Percentiles rank a stretch among this genome's conserved stretches.
These are phyloP conservation scores for Festucalex cinctus DNA, from an alignment of 2,113 vertebrate genomes.

Conservation along the genomic window DNA sequence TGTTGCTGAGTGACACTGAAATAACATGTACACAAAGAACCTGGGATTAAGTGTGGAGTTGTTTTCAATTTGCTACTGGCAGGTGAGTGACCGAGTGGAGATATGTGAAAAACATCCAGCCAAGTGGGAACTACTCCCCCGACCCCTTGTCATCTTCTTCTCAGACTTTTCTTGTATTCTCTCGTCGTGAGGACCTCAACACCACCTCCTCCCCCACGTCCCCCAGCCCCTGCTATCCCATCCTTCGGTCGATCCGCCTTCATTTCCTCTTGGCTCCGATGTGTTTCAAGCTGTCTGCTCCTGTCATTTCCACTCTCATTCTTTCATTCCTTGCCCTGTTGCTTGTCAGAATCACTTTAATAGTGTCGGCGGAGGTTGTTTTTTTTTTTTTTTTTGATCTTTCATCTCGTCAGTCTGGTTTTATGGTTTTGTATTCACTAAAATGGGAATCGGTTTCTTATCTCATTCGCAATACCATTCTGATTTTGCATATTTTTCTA, in stretches of 20 bases:
- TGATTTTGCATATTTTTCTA: neutral
- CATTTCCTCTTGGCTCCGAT: slow-evolving; percentile 33
- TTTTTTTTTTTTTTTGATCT: neutral
- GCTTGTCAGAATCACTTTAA: slow-evolving; percentile 9
- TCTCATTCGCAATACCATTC: neutral
- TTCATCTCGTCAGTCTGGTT: neutral
- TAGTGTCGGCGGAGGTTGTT: neutral
- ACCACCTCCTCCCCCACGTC: neutral
- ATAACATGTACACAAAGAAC: neutral
- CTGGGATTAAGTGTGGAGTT: slow-evolving; percentile 68
- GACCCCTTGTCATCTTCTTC: slow-evolving; percentile 15
- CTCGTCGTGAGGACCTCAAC: neutral
- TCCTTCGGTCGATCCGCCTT: slow-evolving; percentile 20
- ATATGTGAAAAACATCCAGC: slow-evolving; percentile 20
- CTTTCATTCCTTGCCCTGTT: slow-evolving; percentile 9
- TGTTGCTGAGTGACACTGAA: slow-evolving; percentile 27
- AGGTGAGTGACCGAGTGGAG: slow-evolving; percentile 61
- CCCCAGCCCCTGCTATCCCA: neutral
- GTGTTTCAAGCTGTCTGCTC: slow-evolving; percentile 13
- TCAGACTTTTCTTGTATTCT: neutral
- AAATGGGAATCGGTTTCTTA: neutral
- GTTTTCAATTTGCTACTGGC: slow-evolving; percentile 74
- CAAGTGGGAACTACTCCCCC: slow-evolving; percentile 24
- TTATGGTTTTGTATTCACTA: neutral
- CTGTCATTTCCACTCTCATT: slow-evolving; percentile 21